phyloP scores from a whole-genome alignment of 2,113 vertebrate species.

The Tringa solitaria region DNA sequence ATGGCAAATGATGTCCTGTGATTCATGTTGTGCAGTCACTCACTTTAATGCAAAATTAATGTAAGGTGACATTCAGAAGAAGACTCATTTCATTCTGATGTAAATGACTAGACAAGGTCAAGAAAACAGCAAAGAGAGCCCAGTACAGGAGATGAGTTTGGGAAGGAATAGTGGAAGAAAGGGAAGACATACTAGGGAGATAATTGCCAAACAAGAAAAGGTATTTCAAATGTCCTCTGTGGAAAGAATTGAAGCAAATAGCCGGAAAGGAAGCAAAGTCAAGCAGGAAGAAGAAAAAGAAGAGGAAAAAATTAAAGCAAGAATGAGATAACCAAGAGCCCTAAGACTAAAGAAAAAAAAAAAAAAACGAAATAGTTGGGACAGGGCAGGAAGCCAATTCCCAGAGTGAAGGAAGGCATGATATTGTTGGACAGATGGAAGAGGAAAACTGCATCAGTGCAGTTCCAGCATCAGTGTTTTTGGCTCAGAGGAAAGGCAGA shows the following conservation, averaged over 20 bases:
- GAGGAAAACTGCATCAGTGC: neutral
- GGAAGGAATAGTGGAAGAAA: neutral
- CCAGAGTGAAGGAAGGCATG: neutral
- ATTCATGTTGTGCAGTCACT: neutral
- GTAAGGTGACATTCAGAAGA: neutral
- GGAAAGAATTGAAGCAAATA: neutral
- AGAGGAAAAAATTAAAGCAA: neutral
- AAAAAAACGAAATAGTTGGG: neutral
- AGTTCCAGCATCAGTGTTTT: neutral
- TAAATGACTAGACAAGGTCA: neutral
- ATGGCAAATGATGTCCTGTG: neutral
- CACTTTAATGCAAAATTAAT: neutral
- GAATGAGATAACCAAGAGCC: slow-evolving; percentile 18
- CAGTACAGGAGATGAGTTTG: neutral
- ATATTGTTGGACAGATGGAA: neutral
- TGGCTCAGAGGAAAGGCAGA: neutral
- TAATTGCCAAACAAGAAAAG: neutral
- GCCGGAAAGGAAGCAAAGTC: neutral
- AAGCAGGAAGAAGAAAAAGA: neutral
- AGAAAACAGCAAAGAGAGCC: neutral
- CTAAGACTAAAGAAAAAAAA: neutral
- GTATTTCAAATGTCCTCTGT: neutral
- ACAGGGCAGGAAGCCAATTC: slow-evolving; percentile 19
- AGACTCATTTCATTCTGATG: neutral
- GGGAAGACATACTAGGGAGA: neutral